Percentiles rank a stretch among this genome's conserved stretches.
phyloP scores from a whole-genome alignment of 2,113 vertebrate genomes.

The Corythaeola cristata region DNA sequence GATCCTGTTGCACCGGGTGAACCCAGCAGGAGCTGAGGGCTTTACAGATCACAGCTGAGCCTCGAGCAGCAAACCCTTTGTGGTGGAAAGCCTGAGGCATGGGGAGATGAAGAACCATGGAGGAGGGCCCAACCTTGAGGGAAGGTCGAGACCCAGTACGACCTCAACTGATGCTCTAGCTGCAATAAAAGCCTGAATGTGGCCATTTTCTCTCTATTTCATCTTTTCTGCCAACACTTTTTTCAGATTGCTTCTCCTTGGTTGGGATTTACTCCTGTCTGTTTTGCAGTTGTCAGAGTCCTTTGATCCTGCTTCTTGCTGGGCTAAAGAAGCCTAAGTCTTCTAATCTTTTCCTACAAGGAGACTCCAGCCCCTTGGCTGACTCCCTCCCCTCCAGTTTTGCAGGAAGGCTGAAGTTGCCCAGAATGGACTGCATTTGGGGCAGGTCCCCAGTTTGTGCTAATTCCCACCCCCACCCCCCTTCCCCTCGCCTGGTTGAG shows the following conservation, averaged over 20 bases:
- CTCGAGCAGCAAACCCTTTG: not conserved
- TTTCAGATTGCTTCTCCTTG: not conserved
- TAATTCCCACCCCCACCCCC: not conserved
- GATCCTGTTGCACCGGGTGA: not conserved
- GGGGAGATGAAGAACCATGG: not conserved
- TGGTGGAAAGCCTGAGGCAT: not conserved
- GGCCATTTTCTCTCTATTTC: not conserved
- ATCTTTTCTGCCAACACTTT: not conserved
- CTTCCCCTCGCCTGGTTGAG: accelerated
- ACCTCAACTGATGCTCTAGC: not conserved
- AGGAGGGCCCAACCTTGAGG: not conserved
- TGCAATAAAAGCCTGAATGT: not conserved
- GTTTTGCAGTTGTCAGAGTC: not conserved
- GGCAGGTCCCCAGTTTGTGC: not conserved
- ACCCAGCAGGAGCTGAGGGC: not conserved
- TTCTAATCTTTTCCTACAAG: not conserved
- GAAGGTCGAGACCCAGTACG: not conserved
- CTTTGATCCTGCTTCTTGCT: not conserved
- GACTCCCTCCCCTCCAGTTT: not conserved
- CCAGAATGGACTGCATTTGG: not conserved
- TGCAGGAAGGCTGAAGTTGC: not conserved
- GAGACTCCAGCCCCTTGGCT: not conserved
- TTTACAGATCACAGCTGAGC: not conserved
- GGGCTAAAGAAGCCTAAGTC: not conserved
- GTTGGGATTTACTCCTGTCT: not conserved